Base-by-base conservation (phyloP, 2,113 vertebrate genomes). In the Pygoscelis antarcticus region DNA sequence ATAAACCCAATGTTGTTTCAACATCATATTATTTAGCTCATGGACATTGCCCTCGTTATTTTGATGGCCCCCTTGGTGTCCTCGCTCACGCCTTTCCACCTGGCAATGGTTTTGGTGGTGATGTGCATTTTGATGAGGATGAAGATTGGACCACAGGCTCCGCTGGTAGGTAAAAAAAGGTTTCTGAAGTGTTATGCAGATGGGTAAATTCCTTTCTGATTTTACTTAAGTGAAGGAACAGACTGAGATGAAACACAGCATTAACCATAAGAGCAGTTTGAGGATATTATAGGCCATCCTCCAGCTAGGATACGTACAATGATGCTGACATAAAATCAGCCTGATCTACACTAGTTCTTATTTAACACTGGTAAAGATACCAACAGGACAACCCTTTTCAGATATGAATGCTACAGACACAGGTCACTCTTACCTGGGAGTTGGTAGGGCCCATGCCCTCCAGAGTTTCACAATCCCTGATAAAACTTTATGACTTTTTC, bases 81-180 rank as follows among this genome's bases (percentile, higher is more conserved):
- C 98, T 99, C 0, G 98, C 98, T 66, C 98, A 99, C 6, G 98
- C 98, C 21, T 99, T 98, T 90, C 98, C 98, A 64, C 98, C 98
- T 30, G 97, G 98, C n/a, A 75, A 17, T 42, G 98, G 97, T 58
- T 85, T 98, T 69, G 98, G 98, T 16, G 98, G 98, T 70, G 98
- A 98, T 60, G 97, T 97, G 27, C 98, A 99, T 89, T 98, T 99
- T 11, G 98, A 99, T 57, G 98, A 99, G 19, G 98, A 98, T 70
- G 98, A 99, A 95, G 91, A 96, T 5, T 99, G 98, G 98, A 98
- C 97, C 64, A 97, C 88, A 79, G 96, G 95, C 38, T 96, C 95
- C 74, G 36, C 16, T 87, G 98, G 98, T 99, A 90, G 85, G 97
- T 92, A 32, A 58, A 38, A 65, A 69, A 58, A 4, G 1, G 16